Base-by-base conservation (phyloP, 2,888 invertebrate species). In the Phyllotreta striolata region DNA sequence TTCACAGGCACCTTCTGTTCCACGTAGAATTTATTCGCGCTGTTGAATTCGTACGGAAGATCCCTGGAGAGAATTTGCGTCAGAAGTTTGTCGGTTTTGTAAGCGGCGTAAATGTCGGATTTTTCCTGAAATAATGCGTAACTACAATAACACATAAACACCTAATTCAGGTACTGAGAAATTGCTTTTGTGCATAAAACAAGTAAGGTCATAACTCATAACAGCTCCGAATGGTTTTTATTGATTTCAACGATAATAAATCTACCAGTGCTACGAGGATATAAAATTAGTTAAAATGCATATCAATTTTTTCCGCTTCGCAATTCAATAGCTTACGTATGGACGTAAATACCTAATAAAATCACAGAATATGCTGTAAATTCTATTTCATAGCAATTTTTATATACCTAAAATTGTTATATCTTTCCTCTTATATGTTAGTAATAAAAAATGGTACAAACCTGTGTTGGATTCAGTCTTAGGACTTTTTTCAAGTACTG, bases 11-110 rank as follows among this genome's bases (percentile, higher is more conserved):
- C 82, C 1, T 81, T 79, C 2, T 84, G 78, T 56, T 88, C 86
- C 3, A 92, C 88, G 81, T 90, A 95, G 69, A 95, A 83, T 70
- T 88, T 88, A 82, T 94, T 94, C 24, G 92, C 93, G 63, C 88
- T 89, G 3, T 84, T 86, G 77, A 92, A 91, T 78, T 91, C 89
- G 74, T 93, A 89, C 67, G 86, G 85, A 1, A 84, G 84, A 9
- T 88, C 85, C 14, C 60, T 68, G 61, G 86, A 83, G 68, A 87
- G 84, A 58, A 78, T 66, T 70, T 76, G 75, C 6, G 80, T 74
- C 1, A 74, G 68, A n/a, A 84, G 81, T 77, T 87, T 90, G 81
- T 93, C 93, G 70, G 88, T 82, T 70, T 87, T 87, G 81, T 92
- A 93, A 2, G 89, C 90, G 61, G 87, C 86, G 81, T 90, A 87